Conservation (phyloP, 2,888 invertebrate genomes). For the Epinotia brunnichana region DNA sequence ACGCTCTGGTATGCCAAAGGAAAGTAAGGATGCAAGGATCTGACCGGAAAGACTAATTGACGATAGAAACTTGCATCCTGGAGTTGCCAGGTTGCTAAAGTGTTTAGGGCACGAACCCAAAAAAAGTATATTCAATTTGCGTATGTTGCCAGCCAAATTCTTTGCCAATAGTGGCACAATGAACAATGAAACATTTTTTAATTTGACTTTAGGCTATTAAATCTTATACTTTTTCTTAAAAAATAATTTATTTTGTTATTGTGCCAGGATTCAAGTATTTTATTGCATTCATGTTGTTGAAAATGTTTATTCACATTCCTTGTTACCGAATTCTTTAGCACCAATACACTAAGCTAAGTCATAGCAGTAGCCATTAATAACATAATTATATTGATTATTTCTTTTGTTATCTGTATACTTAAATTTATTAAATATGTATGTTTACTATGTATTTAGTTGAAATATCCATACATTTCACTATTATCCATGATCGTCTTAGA, state of each 20-base stretch:
- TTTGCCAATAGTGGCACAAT: background rate
- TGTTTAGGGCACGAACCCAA: conserved; percentile 6
- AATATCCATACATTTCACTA: background rate
- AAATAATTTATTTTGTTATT: background rate
- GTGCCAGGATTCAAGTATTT: no score
- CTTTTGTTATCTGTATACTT: no score
- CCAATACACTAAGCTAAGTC: no score
- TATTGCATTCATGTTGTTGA: no score
- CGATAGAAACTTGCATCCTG: conserved; percentile 27
- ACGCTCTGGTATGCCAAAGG: conserved; percentile 24
- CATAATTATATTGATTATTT: no score
- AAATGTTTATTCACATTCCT: no score
- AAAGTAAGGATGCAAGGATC: conserved; percentile 23
- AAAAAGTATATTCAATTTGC: background rate
- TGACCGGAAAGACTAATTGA: conserved; percentile 21
- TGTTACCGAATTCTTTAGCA: no score
- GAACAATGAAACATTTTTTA: background rate
- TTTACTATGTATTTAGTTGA: no score
- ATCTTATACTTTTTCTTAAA: no score
- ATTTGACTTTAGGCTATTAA: background rate
- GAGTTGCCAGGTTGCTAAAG: background rate
- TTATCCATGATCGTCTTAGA: background rate
- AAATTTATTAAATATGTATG: no score
- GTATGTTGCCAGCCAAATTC: background rate
- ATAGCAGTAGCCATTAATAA: no score